phyloP scores from a whole-genome alignment of 92 coral and sea anemone species.

The Montipora capitata region DNA sequence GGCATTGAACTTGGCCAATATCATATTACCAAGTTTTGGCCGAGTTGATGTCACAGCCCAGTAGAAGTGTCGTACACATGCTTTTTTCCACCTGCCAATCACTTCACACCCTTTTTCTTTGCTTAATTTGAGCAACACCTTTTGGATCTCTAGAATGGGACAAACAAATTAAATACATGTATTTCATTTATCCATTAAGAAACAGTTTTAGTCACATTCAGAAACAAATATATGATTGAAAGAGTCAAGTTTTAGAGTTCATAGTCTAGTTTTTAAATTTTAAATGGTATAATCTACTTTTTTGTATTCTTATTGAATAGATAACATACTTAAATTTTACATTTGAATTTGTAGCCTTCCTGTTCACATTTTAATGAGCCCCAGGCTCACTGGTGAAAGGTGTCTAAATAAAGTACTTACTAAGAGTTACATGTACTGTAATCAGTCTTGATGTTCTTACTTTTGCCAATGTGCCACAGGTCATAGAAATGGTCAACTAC shows the following conservation, averaged over 20 bases:
- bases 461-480: slow-evolving; percentile 84
- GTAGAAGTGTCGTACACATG: slow-evolving; percentile 78
- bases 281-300: too few relatives aligned
- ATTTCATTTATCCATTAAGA: background rate
- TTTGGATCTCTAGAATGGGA: slow-evolving; percentile 62
- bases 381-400: too few relatives aligned
- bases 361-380: too few relatives aligned
- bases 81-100: slow-evolving; percentile 72
- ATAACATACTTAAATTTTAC: too few relatives aligned
- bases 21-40: slow-evolving; percentile 50
- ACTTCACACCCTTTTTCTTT: slow-evolving; percentile 74
- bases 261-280: background rate
- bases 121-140: slow-evolving; percentile 52
- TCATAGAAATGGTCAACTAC: slow-evolving; percentile 75
- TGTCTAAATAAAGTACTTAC: too few relatives aligned
- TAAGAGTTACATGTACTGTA: background rate
- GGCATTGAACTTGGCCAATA: slow-evolving; percentile 66
- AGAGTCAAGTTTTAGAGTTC: background rate
- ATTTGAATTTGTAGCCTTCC: too few relatives aligned
- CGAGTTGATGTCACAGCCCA: slow-evolving; percentile 75
- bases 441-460: slow-evolving; percentile 25
- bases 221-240: background rate
- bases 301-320: too few relatives aligned
- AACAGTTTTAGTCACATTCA: background rate
- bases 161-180: background rate